Base-by-base conservation (phyloP, 2,888 invertebrate genomes). In the Fabriciana adippe region DNA sequence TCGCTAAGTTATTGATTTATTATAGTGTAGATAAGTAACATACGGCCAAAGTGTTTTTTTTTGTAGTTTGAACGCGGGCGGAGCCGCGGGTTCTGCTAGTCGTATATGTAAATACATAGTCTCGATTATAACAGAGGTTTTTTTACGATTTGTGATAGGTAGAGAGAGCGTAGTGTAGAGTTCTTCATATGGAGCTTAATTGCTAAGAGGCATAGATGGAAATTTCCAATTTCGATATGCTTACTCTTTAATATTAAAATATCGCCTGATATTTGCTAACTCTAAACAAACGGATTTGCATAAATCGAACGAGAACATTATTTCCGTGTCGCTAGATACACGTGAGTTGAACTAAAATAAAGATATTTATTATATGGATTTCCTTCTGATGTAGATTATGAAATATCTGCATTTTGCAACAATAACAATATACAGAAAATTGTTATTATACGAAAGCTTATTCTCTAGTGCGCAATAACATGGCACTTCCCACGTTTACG, bases 401-500 rank as follows among this genome's bases (percentile, higher is more conserved):
- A 68, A 68, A 66, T 50, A 50, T 47, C 61, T 64, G 15, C 11
- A 41, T 41, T 8, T 41, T 41, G 35, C 64, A 68, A 70, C 62
- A 70, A 70, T 72, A 70, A 73, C 69, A 73, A 67, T 56, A 68
- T 66, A 61, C 55, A 68, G 66, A 64, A 73, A 66, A 69, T 70
- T 74, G 75, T 76, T 76, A 73, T 76, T 76, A 72, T 71, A 72
- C 64, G 66, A 73, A 76, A 73, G 70, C 70, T n/a, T 73, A 69
- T 71, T 74, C 71, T 71, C 73, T 73, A 77, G 74, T 82, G 82
- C 85, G 84, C 85, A 86, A 81, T 85, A 81, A 79, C 80, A 79
- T 81, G 79, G 83, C 75, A 79, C 81, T 83, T 82, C 75, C 78
- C 79, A 80, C 77, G 78, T 76, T 85, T 86, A 87, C 81, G 75